Conservation (phyloP, 2,113 vertebrate genomes). For the Protobothrops mucrosquamatus region DNA sequence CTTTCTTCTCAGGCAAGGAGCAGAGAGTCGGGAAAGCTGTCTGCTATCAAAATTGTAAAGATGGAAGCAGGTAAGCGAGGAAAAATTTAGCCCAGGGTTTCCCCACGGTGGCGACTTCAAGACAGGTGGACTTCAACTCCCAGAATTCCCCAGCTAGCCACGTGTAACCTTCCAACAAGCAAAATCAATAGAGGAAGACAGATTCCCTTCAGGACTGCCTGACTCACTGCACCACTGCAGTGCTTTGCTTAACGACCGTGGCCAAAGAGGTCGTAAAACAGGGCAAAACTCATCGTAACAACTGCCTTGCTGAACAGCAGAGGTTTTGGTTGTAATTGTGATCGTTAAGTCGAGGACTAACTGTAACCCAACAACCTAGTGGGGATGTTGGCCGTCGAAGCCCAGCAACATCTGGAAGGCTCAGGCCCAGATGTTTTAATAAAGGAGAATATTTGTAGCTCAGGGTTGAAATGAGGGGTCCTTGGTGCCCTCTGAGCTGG, state of each 20-base stretch:
- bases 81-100: background rate
- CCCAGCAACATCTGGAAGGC: background rate
- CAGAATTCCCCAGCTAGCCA: background rate
- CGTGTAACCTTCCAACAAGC: background rate
- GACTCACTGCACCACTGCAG: background rate
- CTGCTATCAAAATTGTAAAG: constrained; percentile 88
- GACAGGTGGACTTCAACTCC: background rate
- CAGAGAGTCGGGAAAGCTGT: constrained; percentile 80
- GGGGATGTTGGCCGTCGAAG: background rate
- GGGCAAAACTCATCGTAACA: background rate
- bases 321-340: background rate
- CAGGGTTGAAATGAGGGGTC: background rate
- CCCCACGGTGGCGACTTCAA: background rate
- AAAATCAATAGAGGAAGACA: background rate
- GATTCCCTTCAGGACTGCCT: background rate
- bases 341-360: background rate
- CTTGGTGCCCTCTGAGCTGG: background rate
- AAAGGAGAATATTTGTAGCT: background rate
- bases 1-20: constrained; percentile 75
- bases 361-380: background rate
- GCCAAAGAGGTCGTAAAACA: background rate
- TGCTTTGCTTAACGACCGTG: background rate
- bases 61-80: constrained; percentile 83
- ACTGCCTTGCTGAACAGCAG: background rate
- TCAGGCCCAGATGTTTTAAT: background rate